Base-by-base conservation (phyloP, 2,113 vertebrate genomes). In the Nycticebus coucang region DNA sequence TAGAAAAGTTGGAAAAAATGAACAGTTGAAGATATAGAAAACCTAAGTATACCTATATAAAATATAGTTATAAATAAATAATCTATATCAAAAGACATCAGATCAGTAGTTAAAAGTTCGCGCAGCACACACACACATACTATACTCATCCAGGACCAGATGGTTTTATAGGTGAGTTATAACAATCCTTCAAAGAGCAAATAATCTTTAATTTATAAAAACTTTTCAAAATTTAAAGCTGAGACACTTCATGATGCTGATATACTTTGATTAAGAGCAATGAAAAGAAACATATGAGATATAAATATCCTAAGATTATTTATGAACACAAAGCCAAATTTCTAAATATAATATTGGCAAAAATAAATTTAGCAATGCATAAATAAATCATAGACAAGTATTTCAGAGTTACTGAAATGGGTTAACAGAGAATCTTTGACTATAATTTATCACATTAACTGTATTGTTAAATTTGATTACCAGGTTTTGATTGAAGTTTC, bases 321-420 rank as follows among this genome's bases (percentile, higher is more conserved):
- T 80, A 53, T 80, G 45, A 41, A n/a, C 2, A 50, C 0, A 4
- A 83, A 45, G 37, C 17, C 35, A 94, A 55, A 30, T 83, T 75
- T 89, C 50, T 68, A 94, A 94, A 89, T 59, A n/a, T 22, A 60
- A 60, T 90, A 68, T 77, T 89, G 24, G 50, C 28, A 89, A 59
- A 60, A 89, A 77, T 89, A 59, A 93, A 89, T 68, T 59, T 66
- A 59, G 30, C 28, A 83, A 9, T 77, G 24, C 59, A 35, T 68
- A 35, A 71, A 69, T 50, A 83, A 94, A 21, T 41, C 6, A n/a
- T 57, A 82, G 41, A 26, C 26, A 64, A 53, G 45, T 69, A 37
- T 68, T 89, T 94, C n/a, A 89, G 59, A 75, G 83, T 68, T 77
- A 14, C 8, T 83, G 14, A 35, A 75, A 28, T 59, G 15, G 45